Conservation (phyloP, 2,888 invertebrate genomes). For the Mystacides longicornis region DNA sequence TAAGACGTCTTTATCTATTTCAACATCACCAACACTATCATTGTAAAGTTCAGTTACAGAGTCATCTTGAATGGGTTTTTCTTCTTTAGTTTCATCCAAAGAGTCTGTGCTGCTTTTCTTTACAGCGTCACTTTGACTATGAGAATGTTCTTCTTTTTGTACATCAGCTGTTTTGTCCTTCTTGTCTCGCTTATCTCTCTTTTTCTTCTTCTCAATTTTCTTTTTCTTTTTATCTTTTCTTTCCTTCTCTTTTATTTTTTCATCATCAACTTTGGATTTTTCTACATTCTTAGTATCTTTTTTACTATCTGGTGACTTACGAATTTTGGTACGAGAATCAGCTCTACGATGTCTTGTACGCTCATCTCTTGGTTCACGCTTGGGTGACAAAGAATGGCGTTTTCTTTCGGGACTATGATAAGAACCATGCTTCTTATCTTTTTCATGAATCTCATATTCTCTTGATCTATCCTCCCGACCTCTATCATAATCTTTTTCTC, state of each 20-base stretch:
- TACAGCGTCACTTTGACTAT: constrained; percentile 26
- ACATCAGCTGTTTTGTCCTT: constrained; percentile 51
- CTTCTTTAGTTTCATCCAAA: constrained; percentile 15
- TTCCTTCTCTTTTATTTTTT: constrained; percentile 45
- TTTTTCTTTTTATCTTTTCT: constrained; percentile 37
- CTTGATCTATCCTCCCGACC: constrained; percentile 33
- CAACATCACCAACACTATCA: constrained; percentile 45
- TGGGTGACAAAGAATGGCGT: constrained; percentile 32
- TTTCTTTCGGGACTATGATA: constrained; percentile 22
- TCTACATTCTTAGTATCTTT: constrained; percentile 33
- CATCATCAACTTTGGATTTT: constrained; percentile 40
- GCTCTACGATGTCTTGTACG: constrained; percentile 34
- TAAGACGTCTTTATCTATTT: constrained; percentile 49
- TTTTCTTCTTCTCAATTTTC: constrained; percentile 46
- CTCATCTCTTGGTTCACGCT: constrained; percentile 35
- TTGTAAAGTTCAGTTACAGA: constrained; percentile 43
- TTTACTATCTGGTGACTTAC: constrained; percentile 36
- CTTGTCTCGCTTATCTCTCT: constrained; percentile 41
- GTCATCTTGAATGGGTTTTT: constrained; percentile 23
- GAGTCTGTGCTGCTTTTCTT: constrained; percentile 26
- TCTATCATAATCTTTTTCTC: constrained; percentile 37
- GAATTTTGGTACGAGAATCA: constrained; percentile 31
- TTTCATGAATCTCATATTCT: constrained; percentile 36
- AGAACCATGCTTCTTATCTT: constrained; percentile 18
- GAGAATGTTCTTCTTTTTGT: constrained; percentile 40